phyloP scores from a whole-genome alignment of 2,888 invertebrate species.

The Tortrix viridana region DNA sequence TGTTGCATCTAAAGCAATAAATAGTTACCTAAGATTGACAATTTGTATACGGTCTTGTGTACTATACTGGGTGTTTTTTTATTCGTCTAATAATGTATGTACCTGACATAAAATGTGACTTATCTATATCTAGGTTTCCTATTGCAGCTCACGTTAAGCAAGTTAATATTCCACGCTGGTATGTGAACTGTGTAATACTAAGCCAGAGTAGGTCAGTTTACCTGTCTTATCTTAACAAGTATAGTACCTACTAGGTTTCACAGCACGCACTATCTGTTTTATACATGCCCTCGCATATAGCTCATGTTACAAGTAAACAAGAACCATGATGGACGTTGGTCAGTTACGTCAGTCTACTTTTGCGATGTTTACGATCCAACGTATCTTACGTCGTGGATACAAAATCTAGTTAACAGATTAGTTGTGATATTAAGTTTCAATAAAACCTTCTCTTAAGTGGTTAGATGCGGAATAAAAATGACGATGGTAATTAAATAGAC shows the following conservation, averaged over 20 bases:
- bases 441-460: background rate
- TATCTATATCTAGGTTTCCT: constrained; percentile 25
- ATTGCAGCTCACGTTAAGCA: constrained; percentile 12
- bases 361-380: background rate
- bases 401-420: background rate
- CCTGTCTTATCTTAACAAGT: constrained; percentile 53
- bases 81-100: too few species aligned
- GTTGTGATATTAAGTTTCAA: background rate
- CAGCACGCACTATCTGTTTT: constrained; percentile 27
- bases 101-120: constrained; percentile 17
- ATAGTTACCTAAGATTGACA: too few species aligned
- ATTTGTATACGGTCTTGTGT: too few species aligned
- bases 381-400: background rate
- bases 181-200: constrained; percentile 35
- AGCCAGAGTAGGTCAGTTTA: constrained; percentile 40
- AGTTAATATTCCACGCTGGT: constrained; percentile 30
- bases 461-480: background rate
- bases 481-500: background rate
- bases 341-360: constrained; percentile 4
- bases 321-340: background rate
- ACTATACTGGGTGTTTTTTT: too few species aligned
- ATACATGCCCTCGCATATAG: background rate
- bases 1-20: too few species aligned
- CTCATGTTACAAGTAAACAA: too few species aligned
- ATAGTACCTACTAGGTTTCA: constrained; percentile 44